Conservation (phyloP, 2,797 vertebrate genomes). For the Acrossocheilus wenchowensis region DNA sequence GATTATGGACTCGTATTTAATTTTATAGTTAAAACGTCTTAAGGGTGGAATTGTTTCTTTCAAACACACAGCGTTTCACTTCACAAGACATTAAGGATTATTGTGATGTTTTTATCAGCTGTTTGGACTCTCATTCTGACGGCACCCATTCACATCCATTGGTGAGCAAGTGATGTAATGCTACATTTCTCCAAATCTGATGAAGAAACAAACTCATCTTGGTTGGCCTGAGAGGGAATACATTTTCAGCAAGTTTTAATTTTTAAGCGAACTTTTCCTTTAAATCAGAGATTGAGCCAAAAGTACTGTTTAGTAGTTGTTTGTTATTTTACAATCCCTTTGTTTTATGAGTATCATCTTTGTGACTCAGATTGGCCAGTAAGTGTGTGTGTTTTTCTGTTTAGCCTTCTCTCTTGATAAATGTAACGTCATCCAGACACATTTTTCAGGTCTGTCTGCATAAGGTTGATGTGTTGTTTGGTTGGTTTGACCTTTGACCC, state of each 20-base stretch:
- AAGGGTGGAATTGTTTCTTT: too few species aligned
- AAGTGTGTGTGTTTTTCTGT: neutral
- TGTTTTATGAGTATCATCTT: neutral
- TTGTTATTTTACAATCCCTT: neutral
- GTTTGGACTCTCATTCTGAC: neutral
- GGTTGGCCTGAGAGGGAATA: neutral
- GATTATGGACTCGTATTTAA: too few species aligned
- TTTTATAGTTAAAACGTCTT: too few species aligned
- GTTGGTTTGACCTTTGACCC: constrained; percentile 38
- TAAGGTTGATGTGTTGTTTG: neutral
- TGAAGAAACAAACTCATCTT: neutral
- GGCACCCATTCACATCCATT: too few species aligned
- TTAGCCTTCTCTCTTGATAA: neutral
- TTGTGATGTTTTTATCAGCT: neutral
- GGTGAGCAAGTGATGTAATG: too few species aligned
- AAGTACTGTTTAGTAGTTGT: neutral
- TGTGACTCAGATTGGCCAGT: neutral
- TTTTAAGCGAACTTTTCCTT: neutral
- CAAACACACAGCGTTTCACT: too few species aligned
- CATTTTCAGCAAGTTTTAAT: neutral
- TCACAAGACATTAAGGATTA: too few species aligned
- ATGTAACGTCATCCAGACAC: neutral
- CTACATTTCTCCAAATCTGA: neutral
- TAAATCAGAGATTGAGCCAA: neutral
- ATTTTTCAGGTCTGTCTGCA: neutral